phyloP scores from a whole-genome alignment of 2,888 invertebrate species.

The Eupithecia dodoneata region DNA sequence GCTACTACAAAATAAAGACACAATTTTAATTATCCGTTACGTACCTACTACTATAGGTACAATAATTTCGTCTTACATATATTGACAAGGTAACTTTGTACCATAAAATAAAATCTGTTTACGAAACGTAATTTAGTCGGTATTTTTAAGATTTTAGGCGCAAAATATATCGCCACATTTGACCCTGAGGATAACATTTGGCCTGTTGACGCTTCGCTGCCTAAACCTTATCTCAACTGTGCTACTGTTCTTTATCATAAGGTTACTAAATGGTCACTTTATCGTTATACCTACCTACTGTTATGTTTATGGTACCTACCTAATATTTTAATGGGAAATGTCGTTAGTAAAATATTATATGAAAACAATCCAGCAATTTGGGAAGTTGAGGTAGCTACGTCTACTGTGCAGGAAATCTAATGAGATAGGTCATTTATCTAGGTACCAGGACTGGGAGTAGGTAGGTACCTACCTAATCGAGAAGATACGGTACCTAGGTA shows the following conservation, averaged over 20 bases:
- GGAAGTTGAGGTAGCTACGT: background rate
- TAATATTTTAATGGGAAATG: background rate
- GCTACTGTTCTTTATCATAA: background rate
- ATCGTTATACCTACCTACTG: background rate
- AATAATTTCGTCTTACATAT: no score
- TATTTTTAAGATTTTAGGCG: background rate
- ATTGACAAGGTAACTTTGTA: background rate
- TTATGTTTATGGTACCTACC: background rate
- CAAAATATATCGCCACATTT: background rate
- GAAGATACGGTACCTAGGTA: no score
- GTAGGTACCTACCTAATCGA: no score
- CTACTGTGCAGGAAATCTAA: background rate
- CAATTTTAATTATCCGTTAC: no score
- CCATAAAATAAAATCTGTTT: background rate
- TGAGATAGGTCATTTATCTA: background rate
- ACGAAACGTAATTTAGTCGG: background rate
- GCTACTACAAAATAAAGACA: no score
- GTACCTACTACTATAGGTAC: no score
- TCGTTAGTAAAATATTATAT: background rate
- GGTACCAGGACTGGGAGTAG: no score
- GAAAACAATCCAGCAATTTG: background rate
- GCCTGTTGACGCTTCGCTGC: background rate
- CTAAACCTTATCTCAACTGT: background rate
- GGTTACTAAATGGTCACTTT: constrained; percentile 1
- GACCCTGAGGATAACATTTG: constrained; percentile 3